A percentile compares a stretch with the other conserved stretches of the same genome.
phyloP scores from a whole-genome alignment of 1,140 invertebrate genomes.

The Drosophila arizonae region DNA sequence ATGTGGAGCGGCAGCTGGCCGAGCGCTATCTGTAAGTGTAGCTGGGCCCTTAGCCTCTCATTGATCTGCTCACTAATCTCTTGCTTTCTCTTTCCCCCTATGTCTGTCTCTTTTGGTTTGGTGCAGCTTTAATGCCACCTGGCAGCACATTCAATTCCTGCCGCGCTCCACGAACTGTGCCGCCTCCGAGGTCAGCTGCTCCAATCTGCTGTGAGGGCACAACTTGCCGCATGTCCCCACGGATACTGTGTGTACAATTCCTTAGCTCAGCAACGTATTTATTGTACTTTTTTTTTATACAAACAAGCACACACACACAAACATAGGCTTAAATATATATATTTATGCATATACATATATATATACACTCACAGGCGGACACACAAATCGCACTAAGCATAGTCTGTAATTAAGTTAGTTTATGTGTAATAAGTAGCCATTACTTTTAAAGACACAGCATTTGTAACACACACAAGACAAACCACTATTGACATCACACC shows the following conservation, averaged over 20 bases:
- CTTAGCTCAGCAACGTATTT: slow-evolving; percentile 62
- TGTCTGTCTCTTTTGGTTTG: slow-evolving; percentile 13
- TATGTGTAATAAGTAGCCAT: slow-evolving; percentile 25
- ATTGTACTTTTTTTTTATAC: slow-evolving; percentile 69
- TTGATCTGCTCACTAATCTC: neutral
- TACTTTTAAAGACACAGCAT: slow-evolving; percentile 20
- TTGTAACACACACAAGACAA: slow-evolving; percentile 21
- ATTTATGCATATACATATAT: no score
- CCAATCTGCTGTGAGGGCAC: slow-evolving; percentile 69
- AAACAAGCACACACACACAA: slow-evolving; percentile 25
- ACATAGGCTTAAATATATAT: neutral
- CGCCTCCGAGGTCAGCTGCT: slow-evolving; percentile 62
- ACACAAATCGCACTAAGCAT: slow-evolving; percentile 34
- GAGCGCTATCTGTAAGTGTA: slow-evolving; percentile 71
- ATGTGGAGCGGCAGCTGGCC: slow-evolving; percentile 72
- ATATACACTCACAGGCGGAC: slow-evolving; percentile 1
- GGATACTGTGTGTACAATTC: slow-evolving; percentile 46
- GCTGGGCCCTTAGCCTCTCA: neutral
- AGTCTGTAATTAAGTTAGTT: slow-evolving; percentile 38
- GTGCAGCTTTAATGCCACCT: slow-evolving; percentile 78
- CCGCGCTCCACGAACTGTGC: slow-evolving; percentile 72
- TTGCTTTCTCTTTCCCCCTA: neutral
- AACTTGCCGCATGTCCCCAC: slow-evolving; percentile 27
- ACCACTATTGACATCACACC: slow-evolving; percentile 48
- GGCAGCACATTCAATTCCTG: slow-evolving; percentile 81